These are phyloP conservation scores for Semibalanus balanoides DNA, from an alignment of 1,140 invertebrate genomes.

Conservation along the genomic window DNA sequence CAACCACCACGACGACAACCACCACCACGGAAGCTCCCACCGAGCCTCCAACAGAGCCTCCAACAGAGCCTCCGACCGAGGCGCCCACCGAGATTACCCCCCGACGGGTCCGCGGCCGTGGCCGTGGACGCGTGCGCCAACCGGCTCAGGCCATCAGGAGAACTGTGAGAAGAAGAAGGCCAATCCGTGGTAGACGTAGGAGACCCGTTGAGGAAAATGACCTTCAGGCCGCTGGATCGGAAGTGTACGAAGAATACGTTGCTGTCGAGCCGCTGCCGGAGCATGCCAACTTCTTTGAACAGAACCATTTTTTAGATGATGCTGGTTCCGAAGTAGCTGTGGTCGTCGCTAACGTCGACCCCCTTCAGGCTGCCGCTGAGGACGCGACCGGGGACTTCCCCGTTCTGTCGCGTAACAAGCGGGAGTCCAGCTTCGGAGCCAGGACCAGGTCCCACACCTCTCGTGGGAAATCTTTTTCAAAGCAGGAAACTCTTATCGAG, in stretches of 20 bases:
- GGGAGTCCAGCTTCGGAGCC: neutral
- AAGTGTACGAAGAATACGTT: neutral
- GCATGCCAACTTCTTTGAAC: neutral
- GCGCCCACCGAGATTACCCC: neutral
- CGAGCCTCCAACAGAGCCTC: conserved; percentile 14
- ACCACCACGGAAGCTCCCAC: conserved; percentile 11
- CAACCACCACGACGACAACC: conserved; percentile 14
- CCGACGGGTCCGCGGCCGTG: too few relatives aligned
- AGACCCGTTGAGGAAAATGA: neutral
- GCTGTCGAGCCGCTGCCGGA: neutral
- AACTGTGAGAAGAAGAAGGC: neutral
- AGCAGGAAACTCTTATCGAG: neutral
- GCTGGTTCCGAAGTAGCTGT: neutral
- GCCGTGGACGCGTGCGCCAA: too few relatives aligned
- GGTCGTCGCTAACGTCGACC: neutral
- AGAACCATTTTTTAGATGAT: conserved; percentile 1
- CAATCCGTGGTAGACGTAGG: neutral
- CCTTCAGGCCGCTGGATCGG: neutral
- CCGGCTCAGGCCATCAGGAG: too few relatives aligned
- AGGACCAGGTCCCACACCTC: neutral
- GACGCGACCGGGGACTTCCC: too few relatives aligned
- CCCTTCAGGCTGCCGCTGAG: neutral
- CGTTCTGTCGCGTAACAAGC: neutral
- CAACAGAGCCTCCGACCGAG: conserved; percentile 15
- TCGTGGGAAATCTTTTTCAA: neutral